Conservation (phyloP, 2,888 invertebrate species). For the Brassicogethes aeneus region DNA sequence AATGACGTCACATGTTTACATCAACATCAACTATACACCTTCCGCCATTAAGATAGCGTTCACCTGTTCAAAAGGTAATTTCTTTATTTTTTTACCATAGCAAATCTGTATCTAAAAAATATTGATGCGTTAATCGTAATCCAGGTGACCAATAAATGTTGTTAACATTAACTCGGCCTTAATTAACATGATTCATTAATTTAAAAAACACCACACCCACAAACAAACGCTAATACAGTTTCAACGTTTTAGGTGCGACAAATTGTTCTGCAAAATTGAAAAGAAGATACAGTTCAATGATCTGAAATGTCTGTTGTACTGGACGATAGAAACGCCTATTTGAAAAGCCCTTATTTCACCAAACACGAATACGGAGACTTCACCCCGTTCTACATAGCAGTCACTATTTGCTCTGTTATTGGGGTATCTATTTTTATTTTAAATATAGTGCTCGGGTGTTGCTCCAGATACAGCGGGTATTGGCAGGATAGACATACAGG, state of each 20-base stretch:
- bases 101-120: no score
- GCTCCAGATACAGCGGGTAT: conserved; percentile 69
- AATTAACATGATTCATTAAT: not conserved
- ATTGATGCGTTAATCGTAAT: no score
- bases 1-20: no score
- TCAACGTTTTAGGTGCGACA: no score
- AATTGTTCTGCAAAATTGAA: no score
- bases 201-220: not conserved
- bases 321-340: conserved; percentile 51
- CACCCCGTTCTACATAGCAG: conserved; percentile 75
- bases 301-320: conserved; percentile 49
- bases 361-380: conserved; percentile 61
- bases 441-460: conserved; percentile 72
- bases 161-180: not conserved
- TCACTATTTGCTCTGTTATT: conserved; percentile 68
- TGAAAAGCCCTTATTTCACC: conserved; percentile 53
- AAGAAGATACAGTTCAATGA: conserved; percentile 10
- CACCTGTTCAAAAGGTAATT: no score
- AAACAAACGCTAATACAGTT: no score
- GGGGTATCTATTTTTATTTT: conserved; percentile 61
- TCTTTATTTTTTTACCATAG: no score
- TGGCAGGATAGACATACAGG: conserved; percentile 79
- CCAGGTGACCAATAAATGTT: no score
- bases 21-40: not conserved
- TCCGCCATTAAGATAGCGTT: not conserved